A percentile compares a stretch with the other conserved stretches of the same genome.
phyloP scores from a whole-genome alignment of 2,113 vertebrate species.

The Sylvia atricapilla region DNA sequence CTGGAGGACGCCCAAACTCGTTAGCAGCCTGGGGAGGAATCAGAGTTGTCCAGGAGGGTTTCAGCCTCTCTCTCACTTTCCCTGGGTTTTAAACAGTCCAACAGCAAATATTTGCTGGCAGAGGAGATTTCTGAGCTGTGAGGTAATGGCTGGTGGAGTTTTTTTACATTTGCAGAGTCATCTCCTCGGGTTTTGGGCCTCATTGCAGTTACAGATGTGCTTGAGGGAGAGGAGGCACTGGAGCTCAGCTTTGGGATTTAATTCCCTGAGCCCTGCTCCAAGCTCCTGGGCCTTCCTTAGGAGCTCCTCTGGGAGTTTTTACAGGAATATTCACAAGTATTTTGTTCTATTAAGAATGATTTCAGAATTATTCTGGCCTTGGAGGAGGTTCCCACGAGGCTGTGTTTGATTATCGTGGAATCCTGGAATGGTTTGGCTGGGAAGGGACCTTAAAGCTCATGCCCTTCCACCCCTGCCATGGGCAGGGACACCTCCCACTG shows the following conservation, averaged over 20 bases:
- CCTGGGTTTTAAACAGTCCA: not conserved
- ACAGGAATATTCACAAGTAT: fast-evolving
- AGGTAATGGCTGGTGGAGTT: constrained; percentile 24
- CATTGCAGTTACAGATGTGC: constrained; percentile 10
- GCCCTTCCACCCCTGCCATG: not conserved
- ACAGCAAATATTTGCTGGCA: constrained; percentile 45
- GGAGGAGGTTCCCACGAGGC: not conserved
- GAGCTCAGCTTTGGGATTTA: not conserved
- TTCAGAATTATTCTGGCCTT: not conserved
- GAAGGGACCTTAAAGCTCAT: not conserved
- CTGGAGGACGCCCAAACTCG: not conserved
- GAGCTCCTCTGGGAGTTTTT: not conserved
- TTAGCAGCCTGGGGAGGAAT: not conserved
- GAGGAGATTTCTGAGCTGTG: constrained; percentile 28
- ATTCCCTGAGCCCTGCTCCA: not conserved
- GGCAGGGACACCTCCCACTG: not conserved
- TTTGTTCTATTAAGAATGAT: not conserved
- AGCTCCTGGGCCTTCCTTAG: not conserved
- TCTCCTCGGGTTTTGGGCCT: constrained; percentile 45
- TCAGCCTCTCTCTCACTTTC: not conserved
- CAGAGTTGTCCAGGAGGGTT: not conserved
- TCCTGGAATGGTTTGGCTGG: not conserved
- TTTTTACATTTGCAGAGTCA: constrained; percentile 47
- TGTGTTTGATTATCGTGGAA: not conserved
- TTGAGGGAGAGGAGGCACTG: not conserved